Conservation (phyloP, 1,140 invertebrate genomes). For the Caligus rogercresseyi region DNA sequence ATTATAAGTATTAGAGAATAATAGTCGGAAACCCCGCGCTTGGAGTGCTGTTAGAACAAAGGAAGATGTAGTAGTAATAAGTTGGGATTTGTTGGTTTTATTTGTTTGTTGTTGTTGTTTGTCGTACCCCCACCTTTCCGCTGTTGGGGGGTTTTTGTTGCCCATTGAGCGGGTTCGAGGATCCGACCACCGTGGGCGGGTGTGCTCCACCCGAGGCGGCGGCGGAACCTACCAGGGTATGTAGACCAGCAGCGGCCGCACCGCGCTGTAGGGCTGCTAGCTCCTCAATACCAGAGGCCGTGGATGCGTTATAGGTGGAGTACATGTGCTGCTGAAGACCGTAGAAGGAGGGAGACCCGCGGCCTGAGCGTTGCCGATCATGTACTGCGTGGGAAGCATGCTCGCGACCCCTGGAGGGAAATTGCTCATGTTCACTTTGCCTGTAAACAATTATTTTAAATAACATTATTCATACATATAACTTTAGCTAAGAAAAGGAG, state of each 20-base stretch:
- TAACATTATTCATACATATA: no score
- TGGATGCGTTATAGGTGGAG: neutral
- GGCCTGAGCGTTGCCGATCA: neutral
- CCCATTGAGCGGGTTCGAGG: neutral
- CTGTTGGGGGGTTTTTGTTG: neutral
- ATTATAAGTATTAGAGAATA: no score
- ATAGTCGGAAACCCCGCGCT: no score
- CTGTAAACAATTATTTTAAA: no score
- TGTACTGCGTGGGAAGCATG: slow-evolving; percentile 15
- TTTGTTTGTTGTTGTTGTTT: no score
- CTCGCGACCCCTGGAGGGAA: slow-evolving; percentile 14
- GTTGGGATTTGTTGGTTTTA: no score
- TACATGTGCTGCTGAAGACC: slow-evolving; percentile 3
- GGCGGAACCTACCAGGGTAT: slow-evolving; percentile 11
- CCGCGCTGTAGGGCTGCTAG: slow-evolving; percentile 13
- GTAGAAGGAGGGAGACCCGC: neutral
- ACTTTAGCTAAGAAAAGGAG: no score
- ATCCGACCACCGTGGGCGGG: neutral
- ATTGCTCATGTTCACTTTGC: slow-evolving; percentile 9
- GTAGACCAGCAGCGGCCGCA: slow-evolving; percentile 2
- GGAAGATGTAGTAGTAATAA: no score
- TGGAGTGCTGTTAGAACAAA: no score
- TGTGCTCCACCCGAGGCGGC: neutral
- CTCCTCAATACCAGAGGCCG: slow-evolving; percentile 4
- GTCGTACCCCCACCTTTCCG: neutral